Percentiles rank a stretch among this genome's conserved stretches.
These are phyloP conservation scores for Esox masquinongy DNA, from an alignment of 2,797 vertebrate genomes.

Conservation along the genomic window DNA sequence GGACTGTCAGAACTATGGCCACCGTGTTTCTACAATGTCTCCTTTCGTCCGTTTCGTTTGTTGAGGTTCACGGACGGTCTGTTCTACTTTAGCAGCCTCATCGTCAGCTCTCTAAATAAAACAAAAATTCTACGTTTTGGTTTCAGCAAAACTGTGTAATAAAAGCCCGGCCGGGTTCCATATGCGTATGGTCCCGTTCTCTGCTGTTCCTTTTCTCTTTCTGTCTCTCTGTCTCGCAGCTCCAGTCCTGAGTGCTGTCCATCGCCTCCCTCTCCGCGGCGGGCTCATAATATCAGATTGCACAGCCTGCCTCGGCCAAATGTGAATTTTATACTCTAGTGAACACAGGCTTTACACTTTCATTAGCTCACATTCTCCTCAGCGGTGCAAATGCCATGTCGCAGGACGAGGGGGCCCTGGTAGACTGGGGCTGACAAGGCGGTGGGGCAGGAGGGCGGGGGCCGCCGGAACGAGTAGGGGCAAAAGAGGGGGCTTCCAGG, in stretches of 20 bases:
- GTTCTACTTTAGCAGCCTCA: background rate
- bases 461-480: conserved; percentile 24
- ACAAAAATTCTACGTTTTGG: background rate
- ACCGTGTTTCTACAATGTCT: conserved; percentile 22
- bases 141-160: background rate
- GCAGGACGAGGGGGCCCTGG: conserved; percentile 52
- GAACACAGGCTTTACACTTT: conserved; percentile 84
- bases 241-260: conserved; percentile 35
- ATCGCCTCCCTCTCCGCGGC: conserved; percentile 49
- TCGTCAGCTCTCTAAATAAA: background rate
- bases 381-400: conserved; percentile 81
- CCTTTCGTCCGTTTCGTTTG: background rate
- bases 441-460: conserved; percentile 35
- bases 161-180: conserved; percentile 16
- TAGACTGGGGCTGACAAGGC: conserved; percentile 63
- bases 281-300: conserved; percentile 82
- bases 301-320: conserved; percentile 76
- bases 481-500: conserved; percentile 55
- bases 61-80: background rate
- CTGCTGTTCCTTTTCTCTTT: conserved; percentile 30
- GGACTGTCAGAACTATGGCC: background rate
- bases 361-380: conserved; percentile 86
- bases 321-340: conserved; percentile 85
- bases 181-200: conserved; percentile 16
- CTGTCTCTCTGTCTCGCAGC: conserved; percentile 29